phyloP scores from a whole-genome alignment of 2,113 vertebrate genomes.

The Paracanthobrama guichenoti region DNA sequence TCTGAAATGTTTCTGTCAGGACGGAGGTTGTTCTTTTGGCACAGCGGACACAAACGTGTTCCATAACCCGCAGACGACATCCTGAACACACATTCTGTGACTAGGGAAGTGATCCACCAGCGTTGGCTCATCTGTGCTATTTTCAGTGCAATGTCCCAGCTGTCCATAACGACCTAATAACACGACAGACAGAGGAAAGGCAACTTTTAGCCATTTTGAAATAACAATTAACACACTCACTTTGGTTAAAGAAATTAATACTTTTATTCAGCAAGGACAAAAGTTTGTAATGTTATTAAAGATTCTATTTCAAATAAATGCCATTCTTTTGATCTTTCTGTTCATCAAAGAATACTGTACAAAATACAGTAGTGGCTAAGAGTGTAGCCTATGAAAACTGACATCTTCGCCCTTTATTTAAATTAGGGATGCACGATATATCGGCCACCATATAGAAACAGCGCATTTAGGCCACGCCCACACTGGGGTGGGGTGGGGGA shows the following conservation, averaged over 20 bases:
- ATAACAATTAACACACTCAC: neutral
- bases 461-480: too few species aligned
- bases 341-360: too few species aligned
- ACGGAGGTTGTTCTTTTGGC: conserved; percentile 52
- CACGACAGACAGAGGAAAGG: conserved; percentile 23
- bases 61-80: conserved; percentile 89
- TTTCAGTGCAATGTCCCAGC: conserved; percentile 78
- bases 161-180: conserved; percentile 89
- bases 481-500: too few species aligned
- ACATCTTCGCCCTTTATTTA: too few species aligned
- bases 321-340: too few species aligned
- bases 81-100: conserved; percentile 67
- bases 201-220: neutral
- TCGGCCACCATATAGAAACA: too few species aligned
- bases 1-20: conserved; percentile 40
- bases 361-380: too few species aligned
- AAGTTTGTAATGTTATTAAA: too few species aligned
- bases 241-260: neutral
- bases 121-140: conserved; percentile 79
- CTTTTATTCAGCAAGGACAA: too few species aligned
- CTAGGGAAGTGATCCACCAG: conserved; percentile 76
- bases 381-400: too few species aligned
- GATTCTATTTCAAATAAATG: too few species aligned
- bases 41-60: conserved; percentile 81
- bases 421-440: too few species aligned